Evolutionary conservation across 1,140 invertebrate genomes (phyloP), one percentile per base, ranked within the genome.

Genomic region (Pachypeltis micranthus): DNA sequence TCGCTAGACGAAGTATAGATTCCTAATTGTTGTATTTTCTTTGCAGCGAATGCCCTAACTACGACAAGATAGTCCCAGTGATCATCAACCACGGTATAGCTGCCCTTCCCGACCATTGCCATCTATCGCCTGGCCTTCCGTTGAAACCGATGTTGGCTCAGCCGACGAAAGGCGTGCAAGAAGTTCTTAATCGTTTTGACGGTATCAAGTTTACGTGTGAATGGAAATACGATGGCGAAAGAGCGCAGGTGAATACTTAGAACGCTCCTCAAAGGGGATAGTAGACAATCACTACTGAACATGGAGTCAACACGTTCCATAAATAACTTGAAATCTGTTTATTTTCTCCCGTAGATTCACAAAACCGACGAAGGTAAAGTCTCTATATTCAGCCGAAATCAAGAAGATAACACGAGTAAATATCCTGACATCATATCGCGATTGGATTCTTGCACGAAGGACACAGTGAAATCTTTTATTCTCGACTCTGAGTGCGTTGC

Each of bases 141-240:
- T 77, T 99, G 47, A 94, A 96, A 74, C 97, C 97, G 7, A 99
- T 99, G 97, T 80, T 99, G 66, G 97, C 96, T 1, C 94, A 98
- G 76, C 96, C 97, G 14, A 96, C 96, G 0, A 93, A 92, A 75
- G 93, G 93, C 1, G 84, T 93, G 1, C 79, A 83, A 60, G 95
- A 99, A 76, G 90, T 99, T 16, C 75, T 99, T 2, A 81, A 85
- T 57, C 80, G 93, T 61, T 99, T 99, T 76, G 93, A 96, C 64
- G 84, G 86, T 27, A 77, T 89, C 67, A 86, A 90, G 70, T 99
- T 99, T 71, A 98, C 96, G 1, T 99, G 96, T 74, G 97, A 99
- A 79, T 99, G 87, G 83, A 99, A 99, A 75, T 99, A 99, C 75
- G 97, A 99, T 76, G 97, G 97, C 2, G 97, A 99, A 80, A 78